Evolutionary conservation across 2,888 invertebrate genomes (phyloP).

Genomic region (Harpagoxenus sublaevis): DNA sequence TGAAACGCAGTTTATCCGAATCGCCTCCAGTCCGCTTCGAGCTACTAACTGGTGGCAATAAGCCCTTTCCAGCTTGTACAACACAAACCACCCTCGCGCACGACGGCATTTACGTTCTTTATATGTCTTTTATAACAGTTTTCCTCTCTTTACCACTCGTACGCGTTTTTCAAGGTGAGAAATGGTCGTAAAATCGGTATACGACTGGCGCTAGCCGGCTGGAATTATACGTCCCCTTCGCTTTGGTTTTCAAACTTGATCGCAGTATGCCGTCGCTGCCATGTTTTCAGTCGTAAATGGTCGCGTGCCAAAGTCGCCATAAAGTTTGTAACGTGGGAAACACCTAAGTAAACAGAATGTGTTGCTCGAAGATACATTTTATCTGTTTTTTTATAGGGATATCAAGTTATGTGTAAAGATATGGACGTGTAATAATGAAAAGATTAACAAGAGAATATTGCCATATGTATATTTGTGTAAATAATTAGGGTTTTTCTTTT

Average conservation of each 20-base stretch:
- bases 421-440: background rate
- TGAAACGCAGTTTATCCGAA: constrained; percentile 58
- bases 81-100: constrained; percentile 16
- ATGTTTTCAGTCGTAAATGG: constrained; percentile 44
- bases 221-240: constrained; percentile 39
- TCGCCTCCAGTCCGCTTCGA: constrained; percentile 43
- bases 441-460: background rate
- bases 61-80: constrained; percentile 49
- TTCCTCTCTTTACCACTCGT: constrained; percentile 32
- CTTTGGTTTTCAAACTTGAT: constrained; percentile 51
- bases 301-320: constrained; percentile 46
- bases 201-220: constrained; percentile 20
- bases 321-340: constrained; percentile 31
- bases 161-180: constrained; percentile 48
- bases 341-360: constrained; percentile 12
- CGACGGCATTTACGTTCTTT: constrained; percentile 39
- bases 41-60: constrained; percentile 41
- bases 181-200: constrained; percentile 32
- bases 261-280: constrained; percentile 25
- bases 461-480: background rate
- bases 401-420: constrained; percentile 1
- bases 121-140: constrained; percentile 40
- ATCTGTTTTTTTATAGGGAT: background rate
- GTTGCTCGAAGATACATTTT: background rate
- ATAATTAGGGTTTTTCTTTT: background rate